A percentile compares a stretch with the other conserved stretches of the same genome.
Evolutionary conservation across 2,797 vertebrate species (phyloP).

Genomic region (Pipistrellus nathusii): DNA sequence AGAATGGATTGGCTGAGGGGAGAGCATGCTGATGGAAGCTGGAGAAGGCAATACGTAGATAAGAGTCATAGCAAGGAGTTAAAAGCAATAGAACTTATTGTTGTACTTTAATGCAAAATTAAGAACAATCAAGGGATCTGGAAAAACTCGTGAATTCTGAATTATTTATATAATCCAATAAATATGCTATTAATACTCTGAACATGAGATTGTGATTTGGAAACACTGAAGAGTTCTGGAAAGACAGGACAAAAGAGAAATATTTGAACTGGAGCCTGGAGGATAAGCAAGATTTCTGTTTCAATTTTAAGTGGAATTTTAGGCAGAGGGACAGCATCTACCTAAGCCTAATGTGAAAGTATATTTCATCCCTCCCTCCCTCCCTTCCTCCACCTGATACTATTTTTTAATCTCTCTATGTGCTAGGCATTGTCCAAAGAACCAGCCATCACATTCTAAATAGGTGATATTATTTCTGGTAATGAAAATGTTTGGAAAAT

Average conservation of each 20-base stretch:
- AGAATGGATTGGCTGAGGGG: neutral
- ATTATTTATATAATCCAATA: neutral
- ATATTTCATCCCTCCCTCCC: neutral
- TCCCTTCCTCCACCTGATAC: neutral
- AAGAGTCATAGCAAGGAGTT: neutral
- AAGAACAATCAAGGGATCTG: neutral
- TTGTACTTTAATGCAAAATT: neutral
- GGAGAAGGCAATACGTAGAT: neutral
- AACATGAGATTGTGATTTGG: neutral
- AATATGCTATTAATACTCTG: neutral
- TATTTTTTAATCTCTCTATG: neutral
- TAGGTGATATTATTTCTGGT: neutral
- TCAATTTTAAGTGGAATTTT: neutral
- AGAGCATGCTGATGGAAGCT: neutral
- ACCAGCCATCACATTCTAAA: neutral
- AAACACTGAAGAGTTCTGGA: neutral
- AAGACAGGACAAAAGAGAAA: neutral
- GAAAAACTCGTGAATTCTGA: conserved; percentile 22
- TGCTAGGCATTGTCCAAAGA: neutral
- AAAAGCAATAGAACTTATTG: neutral
- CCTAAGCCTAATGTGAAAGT: neutral
- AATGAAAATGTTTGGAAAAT: neutral
- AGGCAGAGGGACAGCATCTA: neutral
- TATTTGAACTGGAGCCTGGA: neutral
- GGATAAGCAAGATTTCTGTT: neutral